These are phyloP conservation scores for Trachurus trachurus DNA, from an alignment of 2,797 vertebrate species.

Conservation along the genomic window DNA sequence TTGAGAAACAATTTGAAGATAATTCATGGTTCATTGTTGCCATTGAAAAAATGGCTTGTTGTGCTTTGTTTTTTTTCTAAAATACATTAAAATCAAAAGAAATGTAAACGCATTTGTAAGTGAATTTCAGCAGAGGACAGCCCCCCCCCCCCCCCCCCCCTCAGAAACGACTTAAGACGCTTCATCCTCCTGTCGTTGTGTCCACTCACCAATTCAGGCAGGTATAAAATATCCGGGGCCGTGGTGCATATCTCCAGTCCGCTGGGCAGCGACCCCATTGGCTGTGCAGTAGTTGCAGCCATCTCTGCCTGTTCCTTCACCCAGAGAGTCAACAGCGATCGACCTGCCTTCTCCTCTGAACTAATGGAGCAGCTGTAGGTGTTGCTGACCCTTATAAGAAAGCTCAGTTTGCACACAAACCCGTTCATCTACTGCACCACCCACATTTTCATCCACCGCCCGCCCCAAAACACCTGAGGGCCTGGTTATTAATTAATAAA, in stretches of 20 bases:
- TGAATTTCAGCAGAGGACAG: neutral
- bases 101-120: neutral
- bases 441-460: neutral
- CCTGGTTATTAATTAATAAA: too few species aligned
- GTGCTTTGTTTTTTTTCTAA: neutral
- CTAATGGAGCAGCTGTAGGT: conserved; percentile 65
- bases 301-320: conserved; percentile 68
- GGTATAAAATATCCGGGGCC: conserved; percentile 87
- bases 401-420: conserved; percentile 69
- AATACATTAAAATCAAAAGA: neutral
- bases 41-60: neutral
- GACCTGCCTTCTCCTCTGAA: conserved; percentile 35
- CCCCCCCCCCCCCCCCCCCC: too few species aligned
- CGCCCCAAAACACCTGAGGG: conserved; percentile 42
- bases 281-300: conserved; percentile 79
- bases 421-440: conserved; percentile 62
- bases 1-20: neutral
- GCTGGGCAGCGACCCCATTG: conserved; percentile 85
- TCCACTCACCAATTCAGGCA: conserved; percentile 90
- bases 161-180: neutral
- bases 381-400: conserved; percentile 67
- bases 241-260: conserved; percentile 85
- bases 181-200: neutral
- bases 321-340: conserved; percentile 20
- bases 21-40: neutral